Base-by-base conservation (phyloP, 2,113 vertebrate genomes). In the Plecturocebus donacophilus region DNA sequence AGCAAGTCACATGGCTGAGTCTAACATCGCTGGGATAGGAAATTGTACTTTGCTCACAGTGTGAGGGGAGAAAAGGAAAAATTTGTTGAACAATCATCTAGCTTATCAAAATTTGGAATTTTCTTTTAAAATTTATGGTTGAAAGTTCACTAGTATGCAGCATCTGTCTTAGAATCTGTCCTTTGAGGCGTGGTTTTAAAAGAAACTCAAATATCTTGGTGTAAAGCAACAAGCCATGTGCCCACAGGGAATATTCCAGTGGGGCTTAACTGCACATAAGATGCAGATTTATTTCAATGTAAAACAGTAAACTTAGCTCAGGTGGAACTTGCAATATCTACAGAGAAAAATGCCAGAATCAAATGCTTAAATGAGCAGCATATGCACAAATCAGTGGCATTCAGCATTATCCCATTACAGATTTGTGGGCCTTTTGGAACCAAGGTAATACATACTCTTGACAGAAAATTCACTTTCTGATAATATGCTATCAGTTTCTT, bases 201-300 rank as follows among this genome's bases (percentile, higher is more conserved):
- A 92, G n/a, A 87, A 85, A 2, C 11, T 96, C 30, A 80, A 77
- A 56, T 81, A 42, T 79, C 56, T 91, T 81, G 20, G 47, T 49
- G 6, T 64, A 27, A 86, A 68, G 8, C 52, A 77, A 82, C n/a
- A 73, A 81, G 54, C 6, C 3, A 42, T 70, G 13, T 61, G 23
- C 21, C 56, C 38, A 23, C 14, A 92, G 40, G 40, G 42, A 82
- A 30, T 86, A 71, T 32, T 90, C 32, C 47, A 49, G 1, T 45
- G 85, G 87, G 52, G 8, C 25, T 76, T 14, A 19, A 38, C 2
- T 52, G 66, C 19, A 23, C 10, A 6, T 42, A 76, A 56, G 13
- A 30, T 79, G 10, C 16, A 87, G 45, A 87, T 89, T 96, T 83
- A 95, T 93, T 97, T 96, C 38, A 8, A 9, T 66, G n/a, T 80